Percentiles rank a stretch among this genome's conserved stretches.
These are phyloP conservation scores for Anguilla marmorata DNA, from an alignment of 2,797 vertebrate genomes.

Conservation along the genomic window DNA sequence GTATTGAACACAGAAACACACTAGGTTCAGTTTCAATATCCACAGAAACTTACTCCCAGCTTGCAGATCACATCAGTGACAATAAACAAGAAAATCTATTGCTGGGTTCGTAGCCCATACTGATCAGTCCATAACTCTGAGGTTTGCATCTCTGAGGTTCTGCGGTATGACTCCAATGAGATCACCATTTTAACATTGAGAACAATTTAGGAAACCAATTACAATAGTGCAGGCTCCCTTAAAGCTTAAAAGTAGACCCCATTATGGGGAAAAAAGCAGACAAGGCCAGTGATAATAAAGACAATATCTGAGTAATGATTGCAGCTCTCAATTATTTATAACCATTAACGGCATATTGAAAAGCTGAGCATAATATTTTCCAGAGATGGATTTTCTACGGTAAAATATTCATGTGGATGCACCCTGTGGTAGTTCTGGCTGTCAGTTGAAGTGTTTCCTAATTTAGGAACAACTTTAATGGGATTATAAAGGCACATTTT, in stretches of 20 bases:
- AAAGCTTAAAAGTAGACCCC: background rate
- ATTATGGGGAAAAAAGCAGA: background rate
- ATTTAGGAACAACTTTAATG: background rate
- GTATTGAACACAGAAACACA: too few relatives aligned
- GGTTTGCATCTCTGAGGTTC: background rate
- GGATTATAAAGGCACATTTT: background rate
- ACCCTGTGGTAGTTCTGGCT: background rate
- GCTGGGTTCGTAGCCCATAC: background rate
- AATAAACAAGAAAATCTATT: too few relatives aligned
- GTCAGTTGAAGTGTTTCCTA: background rate
- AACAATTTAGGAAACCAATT: background rate
- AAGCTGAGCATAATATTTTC: constrained; percentile 8
- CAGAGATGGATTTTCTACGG: constrained; percentile 3
- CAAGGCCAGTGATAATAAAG: background rate
- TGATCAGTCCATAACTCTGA: background rate
- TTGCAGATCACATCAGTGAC: too few relatives aligned
- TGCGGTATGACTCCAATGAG: background rate
- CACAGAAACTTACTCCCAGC: too few relatives aligned
- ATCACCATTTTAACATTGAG: background rate
- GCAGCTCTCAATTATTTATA: background rate
- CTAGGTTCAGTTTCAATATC: too few relatives aligned
- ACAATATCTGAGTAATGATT: constrained; percentile 2
- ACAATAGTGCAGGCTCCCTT: background rate
- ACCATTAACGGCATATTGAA: background rate
- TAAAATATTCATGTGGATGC: constrained; percentile 11